A percentile compares a stretch with the other conserved stretches of the same genome.
Conservation (phyloP, 2,888 invertebrate genomes). For the Luperina nickerlii region DNA sequence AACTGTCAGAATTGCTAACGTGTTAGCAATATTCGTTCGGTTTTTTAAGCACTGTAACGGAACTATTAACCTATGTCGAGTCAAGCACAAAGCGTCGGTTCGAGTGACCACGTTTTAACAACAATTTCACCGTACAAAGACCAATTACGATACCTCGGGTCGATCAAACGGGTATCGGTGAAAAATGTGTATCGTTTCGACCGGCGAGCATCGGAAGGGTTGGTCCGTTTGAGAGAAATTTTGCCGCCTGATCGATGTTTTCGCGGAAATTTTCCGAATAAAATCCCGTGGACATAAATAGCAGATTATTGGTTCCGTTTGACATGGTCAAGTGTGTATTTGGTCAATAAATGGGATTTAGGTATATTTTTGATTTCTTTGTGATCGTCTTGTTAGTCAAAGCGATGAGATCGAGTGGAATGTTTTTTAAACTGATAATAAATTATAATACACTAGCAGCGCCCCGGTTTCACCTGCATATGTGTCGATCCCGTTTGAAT, state of each 20-base stretch:
- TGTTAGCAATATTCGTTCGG: slow-evolving; percentile 48
- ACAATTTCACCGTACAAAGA: slow-evolving; percentile 72
- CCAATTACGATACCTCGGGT: slow-evolving; percentile 71
- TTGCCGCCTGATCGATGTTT: slow-evolving; percentile 65
- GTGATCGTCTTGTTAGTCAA: background rate
- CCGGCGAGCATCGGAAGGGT: slow-evolving; percentile 59
- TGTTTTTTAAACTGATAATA: background rate
- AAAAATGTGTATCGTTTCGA: slow-evolving; percentile 68
- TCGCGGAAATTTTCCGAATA: slow-evolving; percentile 58
- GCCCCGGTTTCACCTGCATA: too few species aligned
- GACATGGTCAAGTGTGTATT: slow-evolving; percentile 39
- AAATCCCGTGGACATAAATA: slow-evolving; percentile 54
- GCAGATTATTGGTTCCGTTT: slow-evolving; percentile 50
- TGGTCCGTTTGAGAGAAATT: slow-evolving; percentile 61
- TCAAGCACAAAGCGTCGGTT: slow-evolving; percentile 62
- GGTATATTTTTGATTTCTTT: slow-evolving; percentile 3
- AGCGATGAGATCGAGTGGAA: background rate
- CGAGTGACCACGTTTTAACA: slow-evolving; percentile 71
- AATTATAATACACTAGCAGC: too few species aligned
- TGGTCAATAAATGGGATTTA: slow-evolving; percentile 12
- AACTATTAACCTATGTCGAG: slow-evolving; percentile 64
- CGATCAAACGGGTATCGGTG: slow-evolving; percentile 71
- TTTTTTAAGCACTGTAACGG: slow-evolving; percentile 63
- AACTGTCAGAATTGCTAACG: slow-evolving; percentile 45
- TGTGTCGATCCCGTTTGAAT: too few species aligned